Evolutionary conservation across 2,113 vertebrate species (phyloP).

Genomic region (Uropsilus gracilis): DNA sequence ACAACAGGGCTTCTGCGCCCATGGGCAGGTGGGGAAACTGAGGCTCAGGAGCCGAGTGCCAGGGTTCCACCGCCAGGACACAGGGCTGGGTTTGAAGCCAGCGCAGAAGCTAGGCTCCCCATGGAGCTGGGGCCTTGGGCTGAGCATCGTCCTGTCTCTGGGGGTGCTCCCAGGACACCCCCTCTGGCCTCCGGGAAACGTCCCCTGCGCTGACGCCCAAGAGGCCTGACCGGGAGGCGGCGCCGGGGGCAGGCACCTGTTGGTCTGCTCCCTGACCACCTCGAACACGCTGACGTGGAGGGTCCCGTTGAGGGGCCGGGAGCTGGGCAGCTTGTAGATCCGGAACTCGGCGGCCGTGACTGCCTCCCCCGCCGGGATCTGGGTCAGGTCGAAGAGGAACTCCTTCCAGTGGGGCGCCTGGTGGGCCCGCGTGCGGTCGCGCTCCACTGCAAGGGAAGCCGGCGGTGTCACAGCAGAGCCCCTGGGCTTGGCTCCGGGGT

Average conservation of each 20-base stretch:
- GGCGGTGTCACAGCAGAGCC: rapidly evolving
- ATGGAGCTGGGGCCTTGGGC: background rate
- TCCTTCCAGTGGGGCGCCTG: slow-evolving; percentile 97
- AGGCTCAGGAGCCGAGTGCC: background rate
- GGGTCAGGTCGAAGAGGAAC: slow-evolving; percentile 95
- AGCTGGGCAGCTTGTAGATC: slow-evolving; percentile 93
- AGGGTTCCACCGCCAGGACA: background rate
- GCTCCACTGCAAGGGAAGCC: slow-evolving; percentile 89
- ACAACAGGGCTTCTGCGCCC: background rate
- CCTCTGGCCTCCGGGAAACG: background rate
- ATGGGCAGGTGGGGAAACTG: background rate
- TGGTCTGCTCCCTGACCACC: slow-evolving; percentile 88
- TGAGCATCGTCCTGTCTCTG: background rate
- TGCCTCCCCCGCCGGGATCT: slow-evolving; percentile 92
- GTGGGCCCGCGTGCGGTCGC: slow-evolving; percentile 90
- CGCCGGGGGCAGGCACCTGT: slow-evolving; percentile 85
- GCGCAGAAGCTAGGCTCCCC: background rate
- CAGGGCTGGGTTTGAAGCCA: background rate
- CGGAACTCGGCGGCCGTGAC: slow-evolving; percentile 95
- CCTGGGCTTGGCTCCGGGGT: rapidly evolving
- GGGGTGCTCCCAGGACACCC: background rate
- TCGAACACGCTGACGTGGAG: slow-evolving; percentile 94
- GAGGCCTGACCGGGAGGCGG: background rate
- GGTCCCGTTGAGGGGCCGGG: slow-evolving; percentile 87
- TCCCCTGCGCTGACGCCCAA: background rate